phyloP scores from a whole-genome alignment of 1,140 invertebrate genomes.

The Chironomus striatipennis region DNA sequence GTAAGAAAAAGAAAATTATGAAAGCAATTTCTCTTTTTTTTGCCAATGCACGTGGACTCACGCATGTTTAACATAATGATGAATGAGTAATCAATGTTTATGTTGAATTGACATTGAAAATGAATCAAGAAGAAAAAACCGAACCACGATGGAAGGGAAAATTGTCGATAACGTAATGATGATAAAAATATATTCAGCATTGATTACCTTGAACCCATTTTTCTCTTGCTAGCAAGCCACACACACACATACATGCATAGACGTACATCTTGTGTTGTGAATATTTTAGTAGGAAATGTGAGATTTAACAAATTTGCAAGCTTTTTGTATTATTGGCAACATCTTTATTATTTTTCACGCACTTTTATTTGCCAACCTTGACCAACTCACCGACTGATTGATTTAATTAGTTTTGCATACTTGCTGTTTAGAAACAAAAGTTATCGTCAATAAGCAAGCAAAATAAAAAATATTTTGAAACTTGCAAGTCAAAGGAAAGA shows the following conservation, averaged over 20 bases:
- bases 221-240: neutral
- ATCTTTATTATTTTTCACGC: neutral
- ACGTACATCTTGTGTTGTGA: no score
- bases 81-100: constrained; percentile 27
- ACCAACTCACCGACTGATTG: neutral
- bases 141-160: neutral
- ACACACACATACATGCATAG: neutral
- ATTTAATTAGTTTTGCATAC: no score
- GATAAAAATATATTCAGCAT: neutral
- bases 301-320: no score
- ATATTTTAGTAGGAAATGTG: no score
- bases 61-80: neutral
- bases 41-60: neutral
- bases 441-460: no score
- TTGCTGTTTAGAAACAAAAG: no score
- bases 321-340: no score
- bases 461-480: no score
- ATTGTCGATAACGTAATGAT: neutral
- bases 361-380: neutral
- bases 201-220: constrained; percentile 1
- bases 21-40: neutral
- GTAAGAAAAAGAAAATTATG: neutral
- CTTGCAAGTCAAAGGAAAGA: no score
- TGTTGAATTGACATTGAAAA: neutral
- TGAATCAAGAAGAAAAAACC: neutral